Conservation (phyloP, 2,797 vertebrate genomes). For the Rousettus madagascariensis region DNA sequence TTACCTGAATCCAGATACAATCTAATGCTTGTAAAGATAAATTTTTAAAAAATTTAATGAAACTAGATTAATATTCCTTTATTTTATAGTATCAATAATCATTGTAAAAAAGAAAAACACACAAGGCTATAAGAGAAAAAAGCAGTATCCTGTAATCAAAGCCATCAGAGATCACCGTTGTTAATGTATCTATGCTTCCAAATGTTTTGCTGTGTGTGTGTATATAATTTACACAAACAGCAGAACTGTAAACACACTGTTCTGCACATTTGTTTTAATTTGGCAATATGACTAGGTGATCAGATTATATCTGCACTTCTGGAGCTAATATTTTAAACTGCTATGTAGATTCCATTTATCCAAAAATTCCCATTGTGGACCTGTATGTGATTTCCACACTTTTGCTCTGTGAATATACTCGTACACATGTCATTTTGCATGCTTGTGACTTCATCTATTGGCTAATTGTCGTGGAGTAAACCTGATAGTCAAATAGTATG, state of each 20-base stretch:
- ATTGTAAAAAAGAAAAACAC: background rate
- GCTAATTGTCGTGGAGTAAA: background rate
- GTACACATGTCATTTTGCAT: background rate
- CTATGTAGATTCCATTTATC: background rate
- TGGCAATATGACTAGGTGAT: background rate
- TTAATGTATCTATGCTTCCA: background rate
- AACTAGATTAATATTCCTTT: background rate
- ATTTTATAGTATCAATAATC: background rate
- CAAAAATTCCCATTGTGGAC: background rate
- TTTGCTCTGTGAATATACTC: background rate
- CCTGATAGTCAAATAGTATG: background rate
- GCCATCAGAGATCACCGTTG: background rate
- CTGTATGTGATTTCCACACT: background rate
- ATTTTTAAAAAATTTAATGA: background rate
- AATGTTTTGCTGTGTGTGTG: background rate
- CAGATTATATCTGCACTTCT: background rate
- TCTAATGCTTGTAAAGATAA: background rate
- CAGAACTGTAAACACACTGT: background rate
- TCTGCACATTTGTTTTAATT: background rate
- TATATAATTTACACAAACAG: background rate
- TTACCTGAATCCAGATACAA: background rate
- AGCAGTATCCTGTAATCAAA: background rate
- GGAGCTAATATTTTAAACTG: constrained; percentile 45
- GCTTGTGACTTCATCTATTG: background rate
- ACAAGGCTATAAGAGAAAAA: background rate